Evolutionary conservation across 2,888 invertebrate species (phyloP), one percentile per base, ranked within the genome.

Genomic region (Cryptosula pallasiana): DNA sequence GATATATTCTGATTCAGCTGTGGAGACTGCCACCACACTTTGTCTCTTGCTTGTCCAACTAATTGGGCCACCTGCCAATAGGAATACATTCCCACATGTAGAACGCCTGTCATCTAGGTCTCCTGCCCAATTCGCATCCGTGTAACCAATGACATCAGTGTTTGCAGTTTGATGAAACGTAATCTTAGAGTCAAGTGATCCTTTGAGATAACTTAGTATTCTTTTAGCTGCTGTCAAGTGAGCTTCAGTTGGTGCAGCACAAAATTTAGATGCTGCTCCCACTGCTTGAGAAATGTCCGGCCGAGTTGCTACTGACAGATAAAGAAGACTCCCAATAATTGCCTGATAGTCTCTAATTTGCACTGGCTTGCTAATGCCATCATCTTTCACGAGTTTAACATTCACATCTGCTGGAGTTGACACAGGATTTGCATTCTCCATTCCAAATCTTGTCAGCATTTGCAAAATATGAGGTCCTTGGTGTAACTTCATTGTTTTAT

Each of bases 111-210:
- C 71, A 58, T 76, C 76, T 5, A 29, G 57, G 54, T 78, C 77
- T 1, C 75, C 75, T n/a, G 76, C 80, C 80, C 78, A 82, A 71
- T 82, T 79, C n/a, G 80, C 73, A 75, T 81, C 81, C 34, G 75
- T 76, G 72, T 76, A 82, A 5, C 75, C 77, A 29, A 58, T 29
- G 45, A 75, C 23, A n/a, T n/a, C n/a, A 20, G 27, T n/a, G 25
- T n/a, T 32, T 23, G 9, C 20, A 45, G 9, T 9, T 45, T 45
- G 9, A 13, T 20, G 9, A 16, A 13, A 45, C 9, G 9, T 71
- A 13, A 75, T 69, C 36, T 55, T 74, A 55, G 69, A 58, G 25
- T 73, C 25, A 36, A n/a, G 32, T 29, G 74, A 73, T 35, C 73
- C 71, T 16, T 75, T 58, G 16, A 75, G 34, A 69, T 73, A 75